phyloP scores from a whole-genome alignment of 2,888 invertebrate genomes.

The Acholoe squamosa region DNA sequence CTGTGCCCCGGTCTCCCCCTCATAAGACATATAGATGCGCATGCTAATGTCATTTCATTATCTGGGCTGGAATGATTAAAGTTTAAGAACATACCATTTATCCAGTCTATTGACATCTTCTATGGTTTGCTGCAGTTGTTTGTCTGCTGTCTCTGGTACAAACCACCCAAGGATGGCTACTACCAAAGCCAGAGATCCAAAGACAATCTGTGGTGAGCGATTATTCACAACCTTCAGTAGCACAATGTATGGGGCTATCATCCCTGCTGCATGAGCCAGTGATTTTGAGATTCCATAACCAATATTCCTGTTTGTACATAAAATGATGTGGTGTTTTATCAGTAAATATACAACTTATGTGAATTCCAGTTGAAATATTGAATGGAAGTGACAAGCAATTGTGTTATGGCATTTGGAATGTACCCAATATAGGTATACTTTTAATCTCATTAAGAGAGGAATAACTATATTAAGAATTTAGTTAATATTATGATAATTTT shows the following conservation, averaged over 20 bases:
- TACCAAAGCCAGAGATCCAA: background rate
- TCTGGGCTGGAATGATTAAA: too few species aligned
- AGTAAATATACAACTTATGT: background rate
- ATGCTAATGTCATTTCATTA: too few species aligned
- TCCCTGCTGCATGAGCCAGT: background rate
- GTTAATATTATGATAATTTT: too few species aligned
- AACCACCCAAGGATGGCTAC: background rate
- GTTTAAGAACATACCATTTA: too few species aligned
- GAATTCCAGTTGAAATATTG: too few species aligned
- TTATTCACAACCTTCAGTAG: background rate
- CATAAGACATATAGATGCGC: too few species aligned
- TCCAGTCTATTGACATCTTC: background rate
- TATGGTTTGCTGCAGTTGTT: background rate
- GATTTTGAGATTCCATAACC: background rate
- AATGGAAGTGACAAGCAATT: too few species aligned
- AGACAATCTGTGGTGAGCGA: background rate
- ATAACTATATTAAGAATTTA: too few species aligned
- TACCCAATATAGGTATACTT: too few species aligned
- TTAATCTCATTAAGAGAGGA: too few species aligned
- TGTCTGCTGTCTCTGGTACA: constrained; percentile 1
- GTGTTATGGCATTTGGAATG: too few species aligned
- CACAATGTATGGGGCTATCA: background rate
- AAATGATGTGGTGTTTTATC: background rate
- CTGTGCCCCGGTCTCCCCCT: too few species aligned
- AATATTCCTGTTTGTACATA: background rate